Evolutionary conservation across 1,140 invertebrate genomes (phyloP).

Genomic region (Leptopilina clavipes): DNA sequence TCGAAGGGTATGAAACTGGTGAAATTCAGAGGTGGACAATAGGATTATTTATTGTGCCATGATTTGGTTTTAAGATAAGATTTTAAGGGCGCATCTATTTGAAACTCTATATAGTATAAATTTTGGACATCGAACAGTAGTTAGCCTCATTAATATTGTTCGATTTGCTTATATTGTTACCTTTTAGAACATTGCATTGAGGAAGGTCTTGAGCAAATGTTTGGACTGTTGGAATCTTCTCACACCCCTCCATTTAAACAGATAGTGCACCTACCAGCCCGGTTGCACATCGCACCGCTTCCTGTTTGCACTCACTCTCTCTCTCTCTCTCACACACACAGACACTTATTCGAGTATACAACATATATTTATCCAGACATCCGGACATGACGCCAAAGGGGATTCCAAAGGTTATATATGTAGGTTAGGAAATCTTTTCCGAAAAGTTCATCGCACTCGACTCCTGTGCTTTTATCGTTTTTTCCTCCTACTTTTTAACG

Average conservation of each 20-base stretch:
- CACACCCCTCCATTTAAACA: neutral
- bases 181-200: conserved; percentile 34
- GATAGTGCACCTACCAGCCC: conserved; percentile 18
- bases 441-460: conserved; percentile 17
- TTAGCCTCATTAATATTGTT: conserved; percentile 65
- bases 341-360: neutral
- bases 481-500: neutral
- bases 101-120: neutral
- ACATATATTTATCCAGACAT: conserved; percentile 41
- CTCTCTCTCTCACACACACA: conserved; percentile 31
- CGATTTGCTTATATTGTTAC: conserved; percentile 36
- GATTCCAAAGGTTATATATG: neutral
- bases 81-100: neutral
- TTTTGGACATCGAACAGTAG: conserved; percentile 41
- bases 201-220: conserved; percentile 59
- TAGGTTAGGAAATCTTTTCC: conserved; percentile 14
- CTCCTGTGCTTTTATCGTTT: neutral
- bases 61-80: neutral
- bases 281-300: conserved; percentile 47
- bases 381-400: conserved; percentile 6
- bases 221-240: conserved; percentile 48
- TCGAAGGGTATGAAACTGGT: conserved; percentile 26
- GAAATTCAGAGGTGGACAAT: conserved; percentile 1
- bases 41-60: neutral
- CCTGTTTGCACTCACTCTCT: conserved; percentile 54